These are phyloP conservation scores for Tortrix viridana DNA, from an alignment of 2,888 invertebrate genomes.

Conservation along the genomic window DNA sequence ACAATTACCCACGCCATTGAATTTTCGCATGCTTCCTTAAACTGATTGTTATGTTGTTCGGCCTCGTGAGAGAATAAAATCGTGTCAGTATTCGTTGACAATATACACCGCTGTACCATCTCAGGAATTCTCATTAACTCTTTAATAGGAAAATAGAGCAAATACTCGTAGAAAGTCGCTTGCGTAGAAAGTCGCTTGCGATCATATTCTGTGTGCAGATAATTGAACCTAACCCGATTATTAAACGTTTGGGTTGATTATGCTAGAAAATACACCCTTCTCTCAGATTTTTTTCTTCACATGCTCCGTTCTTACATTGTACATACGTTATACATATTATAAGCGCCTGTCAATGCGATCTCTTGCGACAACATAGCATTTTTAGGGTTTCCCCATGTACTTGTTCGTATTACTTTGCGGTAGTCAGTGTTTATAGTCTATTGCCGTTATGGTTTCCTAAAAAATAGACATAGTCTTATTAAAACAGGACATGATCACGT, in stretches of 20 bases:
- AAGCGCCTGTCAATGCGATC: not conserved
- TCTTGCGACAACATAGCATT: not conserved
- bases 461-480: too few species aligned
- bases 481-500: too few species aligned
- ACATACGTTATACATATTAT: too few species aligned
- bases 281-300: not conserved
- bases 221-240: too few species aligned
- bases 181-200: too few species aligned
- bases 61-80: not conserved
- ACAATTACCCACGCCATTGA: slow-evolving; percentile 34
- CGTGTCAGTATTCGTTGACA: not conserved
- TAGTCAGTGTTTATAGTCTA: not conserved
- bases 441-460: too few species aligned
- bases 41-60: slow-evolving; percentile 22
- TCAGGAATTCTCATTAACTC: too few species aligned
- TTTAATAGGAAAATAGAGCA: too few species aligned
- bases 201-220: too few species aligned
- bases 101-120: not conserved
- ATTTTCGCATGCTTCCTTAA: slow-evolving; percentile 30
- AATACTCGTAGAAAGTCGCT: too few species aligned
- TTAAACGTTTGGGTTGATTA: too few species aligned
- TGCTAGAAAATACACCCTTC: not conserved
- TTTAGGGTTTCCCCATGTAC: slow-evolving; percentile 9
- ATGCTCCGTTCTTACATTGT: too few species aligned
- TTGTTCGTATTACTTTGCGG: not conserved